Evolutionary conservation across 2,113 vertebrate species (phyloP), one percentile per base, ranked within the genome.

Genomic region (Meriones unguiculatus): DNA sequence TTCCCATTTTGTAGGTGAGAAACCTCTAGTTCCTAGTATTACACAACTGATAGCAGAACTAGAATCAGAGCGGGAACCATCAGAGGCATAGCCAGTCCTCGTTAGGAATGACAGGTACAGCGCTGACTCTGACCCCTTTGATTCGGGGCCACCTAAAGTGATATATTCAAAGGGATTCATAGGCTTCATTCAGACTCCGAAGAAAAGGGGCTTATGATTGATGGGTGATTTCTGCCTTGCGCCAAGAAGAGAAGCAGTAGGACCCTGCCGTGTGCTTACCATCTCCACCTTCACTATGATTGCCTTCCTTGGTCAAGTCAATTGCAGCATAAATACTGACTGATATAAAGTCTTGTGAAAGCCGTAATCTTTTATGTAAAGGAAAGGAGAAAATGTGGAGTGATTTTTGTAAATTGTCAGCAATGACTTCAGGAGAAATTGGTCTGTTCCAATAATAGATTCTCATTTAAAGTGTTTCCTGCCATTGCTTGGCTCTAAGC

Each of bases 341-440:
- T n/a, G 69, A 87, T 72, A 90, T 50, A 92, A 70, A 59, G 52
- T 17, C 69, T 88, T 77, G 20, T 20, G 4, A 72, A 86, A 75
- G 35, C 28, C 38, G 89, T 25, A 22, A 32, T 38, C 30, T 73
- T 54, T 15, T 70, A 65, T 64, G 18, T 88, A 50, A 95, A 85
- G 59, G 3, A 89, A 87, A 50, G 5, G 38, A 25, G 2, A 69
- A 67, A 78, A 54, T 12, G n/a, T 50, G 6, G 35, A 32, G 1
- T 35, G 35, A 62, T 82, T 89, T 67, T 35, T 89, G 41, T 76
- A 77, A 90, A 67, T 3, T 67, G 69, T 11, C 25, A 85, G 59
- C 93, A 92, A 73, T 78, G 52, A 90, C 41, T 41, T 91, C 57
- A 81, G 15, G 69, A 95, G 50, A 94, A 89, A 82, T 64, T 7